Conservation (phyloP, 2,797 vertebrate genomes). For the Malurus leucopterus region DNA sequence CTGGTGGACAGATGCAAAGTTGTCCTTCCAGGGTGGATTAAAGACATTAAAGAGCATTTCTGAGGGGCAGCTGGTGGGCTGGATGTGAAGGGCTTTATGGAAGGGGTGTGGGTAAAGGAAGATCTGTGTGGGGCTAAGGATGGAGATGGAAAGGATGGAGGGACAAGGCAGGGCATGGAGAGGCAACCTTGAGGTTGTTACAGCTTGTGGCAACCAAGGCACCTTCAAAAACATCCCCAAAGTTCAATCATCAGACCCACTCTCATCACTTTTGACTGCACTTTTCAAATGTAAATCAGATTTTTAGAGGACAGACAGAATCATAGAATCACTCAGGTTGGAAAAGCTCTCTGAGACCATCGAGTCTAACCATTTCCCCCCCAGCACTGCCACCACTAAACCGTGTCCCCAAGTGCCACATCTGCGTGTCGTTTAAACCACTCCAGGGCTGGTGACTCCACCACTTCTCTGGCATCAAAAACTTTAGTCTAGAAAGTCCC, state of each 20-base stretch:
- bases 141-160: not conserved
- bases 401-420: not conserved
- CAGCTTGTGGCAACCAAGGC: not conserved
- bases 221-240: not conserved
- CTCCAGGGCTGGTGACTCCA: not conserved
- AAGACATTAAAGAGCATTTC: not conserved
- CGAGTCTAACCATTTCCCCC: not conserved
- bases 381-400: not conserved
- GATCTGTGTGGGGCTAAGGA: not conserved
- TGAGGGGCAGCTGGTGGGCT: not conserved
- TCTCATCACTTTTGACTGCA: fast-evolving
- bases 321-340: not conserved
- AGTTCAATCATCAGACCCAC: not conserved
- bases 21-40: not conserved
- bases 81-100: not conserved
- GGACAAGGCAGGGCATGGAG: not conserved
- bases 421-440: not conserved
- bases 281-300: not conserved
- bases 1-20: constrained; percentile 15
- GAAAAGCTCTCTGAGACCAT: not conserved
- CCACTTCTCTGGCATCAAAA: not conserved
- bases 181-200: not conserved
- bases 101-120: not conserved
- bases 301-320: not conserved
- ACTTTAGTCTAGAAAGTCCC: not conserved